These are phyloP conservation scores for Phoenicopterus ruber DNA, from an alignment of 2,113 vertebrate genomes.

Conservation along the genomic window DNA sequence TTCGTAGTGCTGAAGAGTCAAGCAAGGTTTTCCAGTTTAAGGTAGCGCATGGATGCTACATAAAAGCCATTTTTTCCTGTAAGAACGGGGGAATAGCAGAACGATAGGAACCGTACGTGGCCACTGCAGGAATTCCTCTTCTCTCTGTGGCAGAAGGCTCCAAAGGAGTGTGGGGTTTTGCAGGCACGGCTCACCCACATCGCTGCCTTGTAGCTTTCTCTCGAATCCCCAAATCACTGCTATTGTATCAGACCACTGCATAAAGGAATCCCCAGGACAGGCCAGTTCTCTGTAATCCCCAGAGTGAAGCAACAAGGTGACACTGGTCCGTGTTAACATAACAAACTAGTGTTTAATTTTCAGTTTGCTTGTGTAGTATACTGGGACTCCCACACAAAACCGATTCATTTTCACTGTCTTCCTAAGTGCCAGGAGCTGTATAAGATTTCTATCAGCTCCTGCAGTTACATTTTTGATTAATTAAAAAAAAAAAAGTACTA, in stretches of 20 bases:
- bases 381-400: constrained; percentile 43
- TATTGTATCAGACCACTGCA: not conserved
- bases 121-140: constrained; percentile 18
- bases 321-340: not conserved
- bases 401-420: not conserved
- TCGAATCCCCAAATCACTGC: constrained; percentile 27
- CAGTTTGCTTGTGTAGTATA: constrained; percentile 45
- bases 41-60: not conserved
- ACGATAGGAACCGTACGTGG: not conserved
- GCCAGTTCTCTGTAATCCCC: not conserved
- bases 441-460: not conserved
- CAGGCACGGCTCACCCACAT: constrained; percentile 11
- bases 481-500: not conserved
- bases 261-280: constrained; percentile 16
- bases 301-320: not conserved
- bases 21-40: not conserved
- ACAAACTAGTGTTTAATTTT: constrained; percentile 45
- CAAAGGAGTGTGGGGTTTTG: not conserved
- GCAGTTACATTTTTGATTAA: not conserved
- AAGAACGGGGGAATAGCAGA: not conserved
- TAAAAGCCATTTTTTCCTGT: not conserved
- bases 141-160: not conserved
- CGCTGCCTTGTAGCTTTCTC: constrained; percentile 36
- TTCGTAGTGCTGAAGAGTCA: not conserved
- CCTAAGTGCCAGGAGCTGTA: not conserved